These are phyloP conservation scores for Osedax frankpressi DNA, from an alignment of 2,888 invertebrate genomes.

Conservation along the genomic window DNA sequence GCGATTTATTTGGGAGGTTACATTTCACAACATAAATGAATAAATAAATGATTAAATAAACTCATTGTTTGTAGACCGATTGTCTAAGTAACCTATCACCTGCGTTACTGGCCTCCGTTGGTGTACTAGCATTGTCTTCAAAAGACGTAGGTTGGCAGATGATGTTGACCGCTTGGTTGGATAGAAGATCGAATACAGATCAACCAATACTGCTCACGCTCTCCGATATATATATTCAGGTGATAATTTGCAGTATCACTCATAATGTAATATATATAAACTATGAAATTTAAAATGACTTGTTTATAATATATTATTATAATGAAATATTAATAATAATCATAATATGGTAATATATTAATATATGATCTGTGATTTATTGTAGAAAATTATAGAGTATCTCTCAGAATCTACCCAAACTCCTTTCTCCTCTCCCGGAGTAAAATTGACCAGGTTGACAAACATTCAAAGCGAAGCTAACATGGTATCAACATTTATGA, in stretches of 20 bases:
- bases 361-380: too few relatives aligned
- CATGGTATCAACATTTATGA: conserved; percentile 39
- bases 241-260: too few relatives aligned
- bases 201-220: background rate
- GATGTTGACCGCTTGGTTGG: conserved; percentile 40
- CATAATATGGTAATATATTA: too few relatives aligned
- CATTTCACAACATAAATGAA: too few relatives aligned
- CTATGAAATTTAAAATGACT: too few relatives aligned
- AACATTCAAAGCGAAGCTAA: conserved; percentile 34
- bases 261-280: too few relatives aligned
- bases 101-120: conserved; percentile 37
- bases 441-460: conserved; percentile 33
- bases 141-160: conserved; percentile 42
- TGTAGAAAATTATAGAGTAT: conserved; percentile 23
- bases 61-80: too few relatives aligned
- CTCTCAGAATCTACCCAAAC: conserved; percentile 33
- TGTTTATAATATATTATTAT: too few relatives aligned
- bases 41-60: too few relatives aligned
- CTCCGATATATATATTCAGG: background rate
- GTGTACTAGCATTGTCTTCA: conserved; percentile 30
- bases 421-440: conserved; percentile 28
- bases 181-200: conserved; percentile 33
- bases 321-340: too few relatives aligned
- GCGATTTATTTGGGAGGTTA: conserved; percentile 44
- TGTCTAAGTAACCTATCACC: conserved; percentile 35